These are phyloP conservation scores for Dinomys branickii DNA, from an alignment of 2,113 vertebrate genomes.

Conservation along the genomic window DNA sequence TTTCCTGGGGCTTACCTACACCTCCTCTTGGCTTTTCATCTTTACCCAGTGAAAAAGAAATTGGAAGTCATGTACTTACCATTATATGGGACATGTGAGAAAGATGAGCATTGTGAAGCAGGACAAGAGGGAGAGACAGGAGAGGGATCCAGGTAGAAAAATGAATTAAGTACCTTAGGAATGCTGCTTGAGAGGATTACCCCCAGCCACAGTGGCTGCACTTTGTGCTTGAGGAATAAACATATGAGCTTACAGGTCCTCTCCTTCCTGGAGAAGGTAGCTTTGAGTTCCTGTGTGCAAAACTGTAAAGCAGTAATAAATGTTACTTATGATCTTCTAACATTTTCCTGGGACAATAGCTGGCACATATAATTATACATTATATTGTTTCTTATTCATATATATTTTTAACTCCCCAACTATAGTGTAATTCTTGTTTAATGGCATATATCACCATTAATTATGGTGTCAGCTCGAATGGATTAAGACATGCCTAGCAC, in stretches of 20 bases:
- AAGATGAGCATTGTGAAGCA: background rate
- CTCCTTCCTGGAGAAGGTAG: background rate
- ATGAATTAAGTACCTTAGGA: background rate
- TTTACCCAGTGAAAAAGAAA: background rate
- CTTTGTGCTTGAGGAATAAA: conserved; percentile 1
- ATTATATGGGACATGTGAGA: background rate
- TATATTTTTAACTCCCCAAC: background rate
- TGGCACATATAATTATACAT: background rate
- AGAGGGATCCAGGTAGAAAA: background rate
- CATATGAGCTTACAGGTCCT: background rate
- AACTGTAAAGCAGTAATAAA: background rate
- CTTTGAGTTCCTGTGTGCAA: background rate
- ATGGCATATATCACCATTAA: background rate
- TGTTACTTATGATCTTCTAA: background rate
- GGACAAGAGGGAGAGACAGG: background rate
- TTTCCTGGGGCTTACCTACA: background rate
- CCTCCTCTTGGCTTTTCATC: background rate
- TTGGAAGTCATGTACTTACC: background rate
- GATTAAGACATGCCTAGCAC: background rate
- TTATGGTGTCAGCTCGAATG: background rate
- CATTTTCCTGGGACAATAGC: background rate
- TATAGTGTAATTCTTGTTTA: background rate
- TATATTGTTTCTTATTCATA: background rate
- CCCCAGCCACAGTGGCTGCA: background rate
- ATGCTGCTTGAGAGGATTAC: background rate